Percentiles rank a stretch among this genome's conserved stretches.
Evolutionary conservation across 2,797 vertebrate species (phyloP).

Genomic region (Sebastes kiyomatsui): DNA sequence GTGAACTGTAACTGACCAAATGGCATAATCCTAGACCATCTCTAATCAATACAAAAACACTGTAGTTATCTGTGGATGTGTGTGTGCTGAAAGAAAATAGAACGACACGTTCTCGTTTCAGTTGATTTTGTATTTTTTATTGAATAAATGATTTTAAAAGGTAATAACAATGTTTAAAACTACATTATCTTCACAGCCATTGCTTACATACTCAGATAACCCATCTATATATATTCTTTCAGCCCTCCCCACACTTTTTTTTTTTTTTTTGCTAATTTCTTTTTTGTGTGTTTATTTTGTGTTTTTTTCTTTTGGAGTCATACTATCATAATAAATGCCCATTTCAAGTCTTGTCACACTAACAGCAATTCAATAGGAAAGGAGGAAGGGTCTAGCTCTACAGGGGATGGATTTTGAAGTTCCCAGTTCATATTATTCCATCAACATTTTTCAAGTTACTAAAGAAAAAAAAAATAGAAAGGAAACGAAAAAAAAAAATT

Average conservation of each 20-base stretch:
- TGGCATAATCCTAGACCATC: background rate
- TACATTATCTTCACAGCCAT: constrained; percentile 99
- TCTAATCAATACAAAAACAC: background rate
- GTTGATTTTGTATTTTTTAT: constrained; percentile 91
- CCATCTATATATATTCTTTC: constrained; percentile 82
- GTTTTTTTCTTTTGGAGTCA: constrained; percentile 79
- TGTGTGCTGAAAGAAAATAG: constrained; percentile 55
- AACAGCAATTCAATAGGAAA: constrained; percentile 95
- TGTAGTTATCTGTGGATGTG: background rate
- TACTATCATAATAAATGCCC: constrained; percentile 94
- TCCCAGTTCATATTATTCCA: constrained; percentile 78
- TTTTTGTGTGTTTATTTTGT: constrained; percentile 63
- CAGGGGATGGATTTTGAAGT: constrained; percentile 80
- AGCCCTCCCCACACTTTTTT: constrained; percentile 65
- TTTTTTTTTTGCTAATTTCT: constrained; percentile 61
- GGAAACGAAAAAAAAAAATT: constrained; percentile 77
- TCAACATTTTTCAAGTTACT: constrained; percentile 87
- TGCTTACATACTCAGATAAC: constrained; percentile 96
- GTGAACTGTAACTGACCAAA: background rate
- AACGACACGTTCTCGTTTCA: constrained; percentile 68
- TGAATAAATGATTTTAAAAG: constrained; percentile 99
- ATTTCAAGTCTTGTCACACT: constrained; percentile 96
- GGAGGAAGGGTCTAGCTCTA: constrained; percentile 90
- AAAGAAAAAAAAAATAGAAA: constrained; percentile 80
- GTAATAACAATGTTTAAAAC: constrained; percentile 99